Evolutionary conservation across 2,888 invertebrate species (phyloP).

Genomic region (Cyclophora albipunctata): DNA sequence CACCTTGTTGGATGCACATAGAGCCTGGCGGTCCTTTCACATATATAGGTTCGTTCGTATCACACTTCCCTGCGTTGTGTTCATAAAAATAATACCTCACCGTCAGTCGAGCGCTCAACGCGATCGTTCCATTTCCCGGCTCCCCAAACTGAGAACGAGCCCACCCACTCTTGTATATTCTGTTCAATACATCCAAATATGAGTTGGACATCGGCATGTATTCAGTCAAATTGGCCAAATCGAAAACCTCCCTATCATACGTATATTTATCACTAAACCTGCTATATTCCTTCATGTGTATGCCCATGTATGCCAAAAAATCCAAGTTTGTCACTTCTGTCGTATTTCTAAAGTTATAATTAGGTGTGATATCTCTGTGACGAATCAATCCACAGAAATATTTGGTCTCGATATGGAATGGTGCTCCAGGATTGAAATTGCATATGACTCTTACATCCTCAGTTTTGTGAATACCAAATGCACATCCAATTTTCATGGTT

Average conservation of each 20-base stretch:
- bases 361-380: constrained; percentile 27
- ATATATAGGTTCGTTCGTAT: constrained; percentile 47
- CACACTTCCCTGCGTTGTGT: constrained; percentile 41
- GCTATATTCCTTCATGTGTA: constrained; percentile 20
- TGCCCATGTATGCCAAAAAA: constrained; percentile 32
- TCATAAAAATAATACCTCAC: constrained; percentile 48
- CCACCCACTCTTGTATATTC: constrained; percentile 37
- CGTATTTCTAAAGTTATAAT: constrained; percentile 3
- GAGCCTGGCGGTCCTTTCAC: constrained; percentile 43
- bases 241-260: not conserved
- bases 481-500: constrained; percentile 60
- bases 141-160: constrained; percentile 24
- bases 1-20: constrained; percentile 44
- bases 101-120: constrained; percentile 44
- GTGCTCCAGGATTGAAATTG: constrained; percentile 61
- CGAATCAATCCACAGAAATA: constrained; percentile 52
- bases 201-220: constrained; percentile 15
- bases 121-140: constrained; percentile 39
- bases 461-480: constrained; percentile 36
- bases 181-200: constrained; percentile 38
- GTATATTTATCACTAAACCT: constrained; percentile 1
- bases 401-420: constrained; percentile 40
- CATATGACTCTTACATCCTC: constrained; percentile 56
- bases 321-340: constrained; percentile 23
- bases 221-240: not conserved